phyloP scores from a whole-genome alignment of 2,113 vertebrate species.

The Hucho hucho region DNA sequence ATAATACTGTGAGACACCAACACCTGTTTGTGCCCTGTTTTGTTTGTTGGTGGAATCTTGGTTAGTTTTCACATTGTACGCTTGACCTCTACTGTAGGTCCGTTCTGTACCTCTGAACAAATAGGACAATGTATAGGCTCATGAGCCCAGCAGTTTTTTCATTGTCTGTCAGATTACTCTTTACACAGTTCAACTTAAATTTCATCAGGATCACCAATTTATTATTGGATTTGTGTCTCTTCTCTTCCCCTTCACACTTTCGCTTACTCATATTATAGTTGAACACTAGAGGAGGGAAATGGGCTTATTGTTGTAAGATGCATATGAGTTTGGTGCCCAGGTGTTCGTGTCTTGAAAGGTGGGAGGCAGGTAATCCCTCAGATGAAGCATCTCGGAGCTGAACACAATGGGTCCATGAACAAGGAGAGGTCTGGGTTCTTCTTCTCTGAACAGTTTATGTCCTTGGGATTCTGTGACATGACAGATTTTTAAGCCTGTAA shows the following conservation, averaged over 20 bases:
- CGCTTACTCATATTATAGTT: not conserved
- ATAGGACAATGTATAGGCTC: not conserved
- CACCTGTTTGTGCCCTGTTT: no score
- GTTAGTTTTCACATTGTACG: no score
- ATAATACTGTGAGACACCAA: no score
- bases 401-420: constrained; percentile 22
- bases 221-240: constrained; percentile 4
- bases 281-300: not conserved
- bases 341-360: not conserved
- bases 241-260: not conserved
- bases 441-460: constrained; percentile 20
- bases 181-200: not conserved
- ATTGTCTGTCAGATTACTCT: not conserved
- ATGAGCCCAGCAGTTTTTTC: not conserved
- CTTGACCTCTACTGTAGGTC: no score
- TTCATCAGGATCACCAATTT: constrained; percentile 47
- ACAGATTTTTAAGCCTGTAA: constrained; percentile 41
- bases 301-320: not conserved
- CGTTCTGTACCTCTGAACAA: no score
- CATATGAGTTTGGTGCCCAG: not conserved
- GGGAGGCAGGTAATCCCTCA: constrained; percentile 1
- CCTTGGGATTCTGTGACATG: constrained; percentile 37
- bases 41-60: no score
- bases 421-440: constrained; percentile 12
- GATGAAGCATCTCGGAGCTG: not conserved